Evolutionary conservation across 2,888 invertebrate genomes (phyloP).

Genomic region (Dryococelus australis): DNA sequence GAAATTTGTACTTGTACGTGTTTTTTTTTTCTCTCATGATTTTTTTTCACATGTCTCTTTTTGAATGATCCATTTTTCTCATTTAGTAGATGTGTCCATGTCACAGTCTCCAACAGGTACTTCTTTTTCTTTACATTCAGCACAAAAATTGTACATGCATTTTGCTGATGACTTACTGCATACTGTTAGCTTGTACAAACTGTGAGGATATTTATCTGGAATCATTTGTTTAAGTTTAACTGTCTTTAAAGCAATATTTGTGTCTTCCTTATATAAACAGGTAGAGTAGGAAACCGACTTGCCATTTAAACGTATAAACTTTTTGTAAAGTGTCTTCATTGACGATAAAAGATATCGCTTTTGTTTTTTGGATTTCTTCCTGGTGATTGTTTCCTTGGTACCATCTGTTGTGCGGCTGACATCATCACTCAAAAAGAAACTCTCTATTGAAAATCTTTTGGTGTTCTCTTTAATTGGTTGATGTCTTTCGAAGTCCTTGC

Average conservation of each 20-base stretch:
- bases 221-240: not conserved
- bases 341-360: not conserved
- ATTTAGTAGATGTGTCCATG: no score
- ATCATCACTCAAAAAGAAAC: no score
- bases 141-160: conserved; percentile 30
- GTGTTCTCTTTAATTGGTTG: no score
- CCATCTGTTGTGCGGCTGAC: not conserved
- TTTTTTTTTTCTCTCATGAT: no score
- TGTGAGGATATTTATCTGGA: not conserved
- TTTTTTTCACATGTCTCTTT: no score
- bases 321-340: not conserved
- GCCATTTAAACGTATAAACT: not conserved
- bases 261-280: not conserved
- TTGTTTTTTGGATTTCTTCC: conserved; percentile 18
- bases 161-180: no score
- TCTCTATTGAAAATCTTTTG: no score
- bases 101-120: no score
- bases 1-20: no score
- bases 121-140: no score
- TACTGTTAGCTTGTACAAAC: no score
- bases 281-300: not conserved
- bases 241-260: not conserved
- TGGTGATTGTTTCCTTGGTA: not conserved
- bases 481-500: not conserved
- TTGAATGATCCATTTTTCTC: no score